Evolutionary conservation across 2,113 vertebrate species (phyloP), one percentile per base, ranked within the genome.

Genomic region (Catharus minimus): DNA sequence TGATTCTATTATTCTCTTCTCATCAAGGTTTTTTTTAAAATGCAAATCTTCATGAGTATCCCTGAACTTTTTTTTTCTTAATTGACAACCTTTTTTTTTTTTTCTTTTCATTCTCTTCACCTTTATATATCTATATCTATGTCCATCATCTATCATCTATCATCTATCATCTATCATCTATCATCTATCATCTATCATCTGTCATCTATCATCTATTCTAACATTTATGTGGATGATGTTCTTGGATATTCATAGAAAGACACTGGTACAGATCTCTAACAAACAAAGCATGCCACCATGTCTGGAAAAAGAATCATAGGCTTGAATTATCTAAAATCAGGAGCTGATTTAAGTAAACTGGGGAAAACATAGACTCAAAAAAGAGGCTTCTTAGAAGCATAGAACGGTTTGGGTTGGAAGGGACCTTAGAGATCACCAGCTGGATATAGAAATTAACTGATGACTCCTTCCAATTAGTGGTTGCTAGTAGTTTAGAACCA

Each of bases 81-180:
- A 36, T 4, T 65, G 5, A 56, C 19, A 49, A 57, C 2, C 0
- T 47, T 20, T 9, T 0, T 9, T 15, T 15, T 17, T 5, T 8
- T 30, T 30, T 38, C 20, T 38, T 7, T 26, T 33, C 0, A 32
- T 74, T 55, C 56, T 27, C 3, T 4, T 75, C 32, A 21, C 2
- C 5, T 47, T 56, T 65, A 46, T 26, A 23, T 49, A 3, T 33
- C 20, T 44, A 44, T 19, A 27, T 17, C 44, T 21, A 46, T 46
- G 3, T 21, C 10, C 19, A 44, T 19, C 43, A 44, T 44, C 43
- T 46, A 46, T 46, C 10, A 39, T 20, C 22, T 38, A 43, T 5
- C 33, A 17, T 26, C 43, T 44, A 44, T 44, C 33, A 2, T 33
- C 12, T 19, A 33, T 26, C 33, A 2, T 28, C 15, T 20, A 66